Conservation (phyloP, 2,888 invertebrate species). For the Synergus itoensis region DNA sequence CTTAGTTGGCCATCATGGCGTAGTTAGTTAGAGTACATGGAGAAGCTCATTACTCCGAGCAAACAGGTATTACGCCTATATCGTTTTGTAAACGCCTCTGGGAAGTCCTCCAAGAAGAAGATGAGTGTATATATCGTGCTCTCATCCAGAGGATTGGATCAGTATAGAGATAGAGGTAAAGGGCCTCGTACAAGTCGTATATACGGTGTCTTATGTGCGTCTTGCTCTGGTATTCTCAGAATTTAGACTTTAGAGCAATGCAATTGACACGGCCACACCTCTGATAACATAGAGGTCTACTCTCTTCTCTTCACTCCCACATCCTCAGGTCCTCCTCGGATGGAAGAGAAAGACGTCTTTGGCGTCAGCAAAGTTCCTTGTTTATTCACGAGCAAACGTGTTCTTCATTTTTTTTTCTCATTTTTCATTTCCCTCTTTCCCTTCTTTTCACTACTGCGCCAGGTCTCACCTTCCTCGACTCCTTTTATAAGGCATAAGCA, state of each 20-base stretch:
- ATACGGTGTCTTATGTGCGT: constrained; percentile 3
- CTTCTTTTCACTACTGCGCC: constrained; percentile 48
- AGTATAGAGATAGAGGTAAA: not conserved
- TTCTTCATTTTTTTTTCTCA: constrained; percentile 41
- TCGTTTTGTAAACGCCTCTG: constrained; percentile 18
- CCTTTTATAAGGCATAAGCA: constrained; percentile 47
- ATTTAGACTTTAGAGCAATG: constrained; percentile 19
- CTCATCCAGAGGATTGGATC: constrained; percentile 31
- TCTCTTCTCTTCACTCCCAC: constrained; percentile 16
- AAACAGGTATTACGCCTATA: constrained; percentile 18
- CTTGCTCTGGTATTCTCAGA: constrained; percentile 29
- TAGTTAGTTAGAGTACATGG: not conserved
- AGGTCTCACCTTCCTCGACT: constrained; percentile 42
- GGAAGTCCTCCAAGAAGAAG: not conserved
- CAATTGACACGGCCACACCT: constrained; percentile 38
- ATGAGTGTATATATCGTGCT: not conserved
- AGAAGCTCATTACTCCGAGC: not conserved
- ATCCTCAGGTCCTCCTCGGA: not conserved
- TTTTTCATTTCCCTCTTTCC: constrained; percentile 27
- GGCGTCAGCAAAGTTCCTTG: constrained; percentile 39
- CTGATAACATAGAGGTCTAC: not conserved
- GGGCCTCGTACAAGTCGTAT: not conserved
- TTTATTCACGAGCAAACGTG: constrained; percentile 52
- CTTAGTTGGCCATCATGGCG: not conserved
- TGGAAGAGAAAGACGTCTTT: not conserved